Percentiles rank a stretch among this genome's conserved stretches.
Conservation (phyloP, 2,797 vertebrate species). For the Gallirallus australis region DNA sequence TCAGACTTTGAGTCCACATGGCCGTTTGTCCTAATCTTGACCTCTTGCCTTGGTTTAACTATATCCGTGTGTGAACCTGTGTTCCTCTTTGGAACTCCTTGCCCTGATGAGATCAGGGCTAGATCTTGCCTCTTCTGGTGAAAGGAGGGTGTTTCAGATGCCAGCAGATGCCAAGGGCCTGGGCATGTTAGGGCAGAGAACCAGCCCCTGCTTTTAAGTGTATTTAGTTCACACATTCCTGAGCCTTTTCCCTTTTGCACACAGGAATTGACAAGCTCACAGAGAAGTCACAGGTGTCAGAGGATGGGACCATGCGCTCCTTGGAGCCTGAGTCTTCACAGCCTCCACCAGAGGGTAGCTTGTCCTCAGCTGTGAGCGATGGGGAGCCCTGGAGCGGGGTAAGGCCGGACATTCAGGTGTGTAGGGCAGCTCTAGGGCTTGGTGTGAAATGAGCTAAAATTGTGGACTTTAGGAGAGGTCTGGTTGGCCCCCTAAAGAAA, state of each 20-base stretch:
- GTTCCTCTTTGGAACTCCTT: neutral
- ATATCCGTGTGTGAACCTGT: neutral
- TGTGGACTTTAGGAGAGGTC: neutral
- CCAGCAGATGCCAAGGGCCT: neutral
- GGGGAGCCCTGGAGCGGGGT: constrained; percentile 82
- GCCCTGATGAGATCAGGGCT: neutral
- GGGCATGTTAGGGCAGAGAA: neutral
- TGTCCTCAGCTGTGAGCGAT: constrained; percentile 76
- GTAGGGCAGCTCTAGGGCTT: neutral
- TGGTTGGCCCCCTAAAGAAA: neutral
- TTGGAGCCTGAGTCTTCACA: constrained; percentile 82
- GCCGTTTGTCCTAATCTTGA: neutral
- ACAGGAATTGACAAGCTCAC: constrained; percentile 96
- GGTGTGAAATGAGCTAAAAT: neutral
- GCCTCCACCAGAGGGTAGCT: constrained; percentile 75
- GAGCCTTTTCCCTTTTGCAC: neutral
- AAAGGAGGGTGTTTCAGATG: neutral
- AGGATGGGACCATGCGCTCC: constrained; percentile 94
- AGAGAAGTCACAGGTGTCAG: constrained; percentile 95
- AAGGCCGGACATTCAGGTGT: neutral
- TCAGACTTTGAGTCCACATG: neutral
- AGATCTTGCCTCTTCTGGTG: neutral
- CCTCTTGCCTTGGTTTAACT: neutral
- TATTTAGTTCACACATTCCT: neutral
- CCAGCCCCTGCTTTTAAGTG: neutral